These are phyloP conservation scores for Nomada flava DNA, from an alignment of 2,888 invertebrate species.

Conservation along the genomic window DNA sequence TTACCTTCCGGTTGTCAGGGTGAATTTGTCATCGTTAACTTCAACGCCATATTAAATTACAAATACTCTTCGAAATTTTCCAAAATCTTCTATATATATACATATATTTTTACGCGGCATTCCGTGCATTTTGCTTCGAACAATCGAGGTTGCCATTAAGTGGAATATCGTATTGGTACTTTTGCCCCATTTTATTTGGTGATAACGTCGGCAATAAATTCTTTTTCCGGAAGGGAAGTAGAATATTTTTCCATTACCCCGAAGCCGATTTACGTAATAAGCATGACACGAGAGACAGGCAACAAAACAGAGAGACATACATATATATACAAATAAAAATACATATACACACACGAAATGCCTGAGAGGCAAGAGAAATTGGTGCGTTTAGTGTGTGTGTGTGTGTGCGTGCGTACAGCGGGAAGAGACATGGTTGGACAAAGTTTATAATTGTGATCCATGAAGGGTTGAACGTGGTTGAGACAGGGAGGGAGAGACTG, in stretches of 20 bases:
- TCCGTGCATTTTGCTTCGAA: background rate
- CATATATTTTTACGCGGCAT: too few species aligned
- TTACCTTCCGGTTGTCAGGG: background rate
- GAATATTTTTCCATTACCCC: constrained; percentile 19
- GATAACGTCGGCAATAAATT: background rate
- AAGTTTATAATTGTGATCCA: constrained; percentile 38
- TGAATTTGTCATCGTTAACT: background rate
- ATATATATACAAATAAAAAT: constrained; percentile 16
- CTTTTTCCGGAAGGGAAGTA: background rate
- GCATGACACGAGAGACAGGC: constrained; percentile 29
- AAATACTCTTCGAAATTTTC: too few species aligned
- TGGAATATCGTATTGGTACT: background rate
- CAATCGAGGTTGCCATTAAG: too few species aligned
- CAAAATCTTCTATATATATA: too few species aligned
- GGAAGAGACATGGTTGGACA: constrained; percentile 14
- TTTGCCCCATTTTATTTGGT: background rate
- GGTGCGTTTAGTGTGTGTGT: constrained; percentile 34
- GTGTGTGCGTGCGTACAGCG: constrained; percentile 30
- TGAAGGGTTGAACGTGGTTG: constrained; percentile 34
- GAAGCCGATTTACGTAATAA: constrained; percentile 23
- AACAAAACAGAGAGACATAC: constrained; percentile 40
- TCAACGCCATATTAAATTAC: too few species aligned
- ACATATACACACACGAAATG: constrained; percentile 36
- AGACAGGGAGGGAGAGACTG: constrained; percentile 34
- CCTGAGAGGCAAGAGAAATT: constrained; percentile 31